Evolutionary conservation across 2,797 vertebrate species (phyloP), one percentile per base, ranked within the genome.

Genomic region (Myripristis jacobus): DNA sequence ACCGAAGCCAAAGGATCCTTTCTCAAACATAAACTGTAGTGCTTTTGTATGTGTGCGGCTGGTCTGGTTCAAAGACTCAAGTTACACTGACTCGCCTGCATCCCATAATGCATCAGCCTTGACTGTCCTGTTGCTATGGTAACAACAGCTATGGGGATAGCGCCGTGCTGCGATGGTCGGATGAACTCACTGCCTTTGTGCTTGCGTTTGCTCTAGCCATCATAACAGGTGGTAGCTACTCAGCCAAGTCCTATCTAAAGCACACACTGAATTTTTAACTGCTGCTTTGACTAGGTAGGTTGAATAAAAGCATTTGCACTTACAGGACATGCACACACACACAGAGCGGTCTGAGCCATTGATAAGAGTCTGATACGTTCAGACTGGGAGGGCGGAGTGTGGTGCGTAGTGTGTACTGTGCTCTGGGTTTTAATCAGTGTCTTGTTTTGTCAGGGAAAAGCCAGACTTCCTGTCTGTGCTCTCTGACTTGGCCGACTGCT

Each of bases 351-450:
- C 73, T 68, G 53, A 34, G 27, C 25, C 61, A 68, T 71, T 80
- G 77, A 82, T 82, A 72, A 61, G 46, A 54, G 36, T 55, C 18
- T 70, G 75, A 73, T 83, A 66, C 46, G 64, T 55, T 68, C 46
- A 65, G 73, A 52, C 65, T 86, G 44, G 43, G 63, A 47, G 70
- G 64, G 65, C 29, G 66, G 76, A 47, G 68, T 48, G 66, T 36
- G 3, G 67, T 64, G 61, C 22, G 13, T 56, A 21, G 73, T 81
- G 16, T 29, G 3, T 11, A 58, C 80, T 85, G 87, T 86, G 83
- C 82, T 82, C 44, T 66, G 83, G 75, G 77, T 80, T 83, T 88
- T 87, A 88, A 86, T 89, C 85, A 82, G 82, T 16, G n/a, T 77
- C 62, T 77, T 86, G 82, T 83, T 90, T 90, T 89, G 66, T 81